Evolutionary conservation across 1,140 invertebrate species (phyloP).

Genomic region (Lepidostoma basale): DNA sequence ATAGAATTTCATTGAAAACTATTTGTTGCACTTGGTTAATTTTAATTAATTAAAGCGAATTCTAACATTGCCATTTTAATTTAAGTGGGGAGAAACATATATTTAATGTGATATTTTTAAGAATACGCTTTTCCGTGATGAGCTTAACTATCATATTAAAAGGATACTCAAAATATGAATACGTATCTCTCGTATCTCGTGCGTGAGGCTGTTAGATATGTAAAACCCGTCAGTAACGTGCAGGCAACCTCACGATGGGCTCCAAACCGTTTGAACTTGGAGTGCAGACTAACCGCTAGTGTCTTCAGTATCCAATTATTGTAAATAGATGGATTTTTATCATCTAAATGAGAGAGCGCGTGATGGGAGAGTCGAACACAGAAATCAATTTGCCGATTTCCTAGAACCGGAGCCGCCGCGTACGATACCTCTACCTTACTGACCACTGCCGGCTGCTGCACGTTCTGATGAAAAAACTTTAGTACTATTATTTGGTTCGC

Average conservation of each 20-base stretch:
- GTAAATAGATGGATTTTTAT: conserved; percentile 44
- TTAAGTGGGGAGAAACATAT: too few relatives aligned
- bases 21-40: too few relatives aligned
- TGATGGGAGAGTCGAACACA: conserved; percentile 34
- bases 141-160: too few relatives aligned
- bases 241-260: background rate
- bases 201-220: background rate
- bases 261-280: background rate
- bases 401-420: conserved; percentile 19
- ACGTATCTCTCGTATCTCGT: too few relatives aligned
- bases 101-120: too few relatives aligned
- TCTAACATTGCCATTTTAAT: too few relatives aligned
- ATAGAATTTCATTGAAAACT: too few relatives aligned
- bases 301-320: conserved; percentile 42
- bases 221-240: background rate
- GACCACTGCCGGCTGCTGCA: background rate
- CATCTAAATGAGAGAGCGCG: conserved; percentile 36
- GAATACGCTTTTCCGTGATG: too few relatives aligned
- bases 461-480: conserved; percentile 23
- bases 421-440: background rate
- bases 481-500: conserved; percentile 11
- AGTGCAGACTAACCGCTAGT: conserved; percentile 13
- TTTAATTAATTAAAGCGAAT: too few relatives aligned
- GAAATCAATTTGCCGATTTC: conserved; percentile 45
- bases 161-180: too few relatives aligned